Conservation (phyloP, 2,797 vertebrate species). For the Eulemur coronatus region DNA sequence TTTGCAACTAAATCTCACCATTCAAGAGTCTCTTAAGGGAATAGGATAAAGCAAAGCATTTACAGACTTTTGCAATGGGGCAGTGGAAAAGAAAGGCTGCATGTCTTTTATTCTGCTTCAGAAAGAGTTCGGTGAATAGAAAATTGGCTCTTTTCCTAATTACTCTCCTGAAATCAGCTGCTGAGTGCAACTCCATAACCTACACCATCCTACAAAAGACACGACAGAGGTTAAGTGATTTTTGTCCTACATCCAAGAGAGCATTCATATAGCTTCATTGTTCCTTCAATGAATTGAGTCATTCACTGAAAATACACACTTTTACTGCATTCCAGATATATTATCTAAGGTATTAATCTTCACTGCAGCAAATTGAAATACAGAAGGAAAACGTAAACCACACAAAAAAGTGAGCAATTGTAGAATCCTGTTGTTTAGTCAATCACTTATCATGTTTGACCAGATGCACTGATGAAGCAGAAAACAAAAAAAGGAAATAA, state of each 20-base stretch:
- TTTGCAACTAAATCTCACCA: neutral
- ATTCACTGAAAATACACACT: constrained; percentile 41
- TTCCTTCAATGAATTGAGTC: constrained; percentile 46
- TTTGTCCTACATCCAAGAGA: constrained; percentile 20
- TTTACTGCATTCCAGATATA: neutral
- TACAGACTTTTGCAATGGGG: neutral
- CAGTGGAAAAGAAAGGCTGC: neutral
- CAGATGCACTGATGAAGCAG: neutral
- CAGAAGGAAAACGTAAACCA: neutral
- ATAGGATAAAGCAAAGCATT: neutral
- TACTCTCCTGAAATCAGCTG: constrained; percentile 15
- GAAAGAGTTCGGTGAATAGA: neutral
- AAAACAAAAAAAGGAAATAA: neutral
- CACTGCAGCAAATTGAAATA: neutral
- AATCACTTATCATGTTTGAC: neutral
- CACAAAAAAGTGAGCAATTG: neutral
- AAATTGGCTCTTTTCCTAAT: constrained; percentile 51
- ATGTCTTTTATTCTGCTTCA: neutral
- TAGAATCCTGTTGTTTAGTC: neutral
- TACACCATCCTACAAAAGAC: neutral
- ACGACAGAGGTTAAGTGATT: constrained; percentile 21
- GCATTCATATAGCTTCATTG: constrained; percentile 37
- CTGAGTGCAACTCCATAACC: neutral
- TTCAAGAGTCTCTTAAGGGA: neutral
- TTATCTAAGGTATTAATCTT: constrained; percentile 23